These are phyloP conservation scores for Prunella fulvescens DNA, from an alignment of 2,113 vertebrate genomes.

Conservation along the genomic window DNA sequence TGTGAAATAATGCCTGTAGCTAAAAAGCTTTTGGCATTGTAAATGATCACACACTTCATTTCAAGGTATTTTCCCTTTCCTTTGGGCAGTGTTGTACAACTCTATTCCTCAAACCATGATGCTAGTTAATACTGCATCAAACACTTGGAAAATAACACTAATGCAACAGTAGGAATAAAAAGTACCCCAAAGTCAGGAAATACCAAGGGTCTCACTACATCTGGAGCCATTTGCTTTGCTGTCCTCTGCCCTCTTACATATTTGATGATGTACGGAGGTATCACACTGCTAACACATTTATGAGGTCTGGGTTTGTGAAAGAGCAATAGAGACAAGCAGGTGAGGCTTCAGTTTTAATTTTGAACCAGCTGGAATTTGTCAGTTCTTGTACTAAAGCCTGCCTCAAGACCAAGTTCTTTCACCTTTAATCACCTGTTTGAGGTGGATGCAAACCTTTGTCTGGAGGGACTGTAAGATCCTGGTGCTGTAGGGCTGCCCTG, in stretches of 20 bases:
- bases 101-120: slow-evolving; percentile 19
- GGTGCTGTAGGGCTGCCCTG: accelerated
- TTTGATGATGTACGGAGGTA: background rate
- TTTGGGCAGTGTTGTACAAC: background rate
- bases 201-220: background rate
- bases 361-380: background rate
- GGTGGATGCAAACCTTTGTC: background rate
- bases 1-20: slow-evolving; percentile 46
- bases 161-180: background rate
- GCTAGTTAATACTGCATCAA: slow-evolving; percentile 45
- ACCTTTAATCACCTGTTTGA: background rate
- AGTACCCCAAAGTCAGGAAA: background rate
- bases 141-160: slow-evolving; percentile 19
- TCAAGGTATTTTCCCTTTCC: slow-evolving; percentile 44
- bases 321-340: background rate
- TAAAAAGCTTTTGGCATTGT: slow-evolving; percentile 27
- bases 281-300: background rate
- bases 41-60: slow-evolving; percentile 34
- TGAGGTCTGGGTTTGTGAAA: background rate
- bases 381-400: background rate
- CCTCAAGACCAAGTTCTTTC: background rate
- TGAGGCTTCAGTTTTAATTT: background rate
- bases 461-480: background rate
- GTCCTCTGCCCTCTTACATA: background rate
- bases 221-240: background rate